phyloP scores from a whole-genome alignment of 1,140 invertebrate genomes.

The Panulirus ornatus region DNA sequence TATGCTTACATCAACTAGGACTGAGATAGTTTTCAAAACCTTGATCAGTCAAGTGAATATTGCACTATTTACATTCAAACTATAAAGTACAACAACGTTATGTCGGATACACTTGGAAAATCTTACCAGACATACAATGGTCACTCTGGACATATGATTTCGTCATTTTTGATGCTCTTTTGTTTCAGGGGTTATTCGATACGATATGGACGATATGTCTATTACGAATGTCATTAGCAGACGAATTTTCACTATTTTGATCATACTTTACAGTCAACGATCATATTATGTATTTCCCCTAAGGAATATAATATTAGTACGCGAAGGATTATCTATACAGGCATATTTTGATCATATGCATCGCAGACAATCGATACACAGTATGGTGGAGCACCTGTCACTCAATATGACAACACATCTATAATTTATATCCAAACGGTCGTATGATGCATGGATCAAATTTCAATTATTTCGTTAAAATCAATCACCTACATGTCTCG shows the following conservation, averaged over 20 bases:
- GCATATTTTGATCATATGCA: too few species aligned
- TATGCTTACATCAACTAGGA: neutral
- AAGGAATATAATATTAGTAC: too few species aligned
- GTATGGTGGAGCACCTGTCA: too few species aligned
- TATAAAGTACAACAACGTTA: neutral
- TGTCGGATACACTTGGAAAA: neutral
- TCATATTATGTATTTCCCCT: too few species aligned
- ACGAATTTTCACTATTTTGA: neutral
- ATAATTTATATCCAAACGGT: too few species aligned
- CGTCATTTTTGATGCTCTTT: neutral
- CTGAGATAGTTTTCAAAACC: neutral
- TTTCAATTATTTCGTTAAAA: too few species aligned
- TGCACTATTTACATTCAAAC: constrained; percentile 4
- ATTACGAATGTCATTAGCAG: neutral
- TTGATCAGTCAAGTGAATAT: neutral
- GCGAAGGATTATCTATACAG: too few species aligned
- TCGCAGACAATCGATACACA: too few species aligned
- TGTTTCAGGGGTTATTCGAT: neutral
- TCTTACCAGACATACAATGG: neutral
- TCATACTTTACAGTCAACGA: too few species aligned
- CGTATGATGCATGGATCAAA: too few species aligned
- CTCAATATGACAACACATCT: too few species aligned
- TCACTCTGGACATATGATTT: neutral
- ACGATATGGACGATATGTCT: neutral
- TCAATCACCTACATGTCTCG: too few species aligned